phyloP scores from a whole-genome alignment of 2,113 vertebrate genomes.

The Nothoprocta pentlandii region DNA sequence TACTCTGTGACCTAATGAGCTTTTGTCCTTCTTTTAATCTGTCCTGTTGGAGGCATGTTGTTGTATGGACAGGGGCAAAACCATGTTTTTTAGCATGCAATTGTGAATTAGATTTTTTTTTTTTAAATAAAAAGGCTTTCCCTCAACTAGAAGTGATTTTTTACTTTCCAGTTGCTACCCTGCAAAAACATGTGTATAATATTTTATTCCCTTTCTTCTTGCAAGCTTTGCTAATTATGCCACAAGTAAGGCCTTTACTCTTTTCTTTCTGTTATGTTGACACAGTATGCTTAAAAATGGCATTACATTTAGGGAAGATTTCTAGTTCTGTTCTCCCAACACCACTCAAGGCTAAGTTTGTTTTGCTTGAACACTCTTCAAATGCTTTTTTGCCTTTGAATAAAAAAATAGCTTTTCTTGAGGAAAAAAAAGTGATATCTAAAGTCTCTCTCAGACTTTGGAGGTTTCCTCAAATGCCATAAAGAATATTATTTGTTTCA shows the following conservation, averaged over 20 bases:
- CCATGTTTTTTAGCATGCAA: not conserved
- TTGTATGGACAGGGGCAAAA: not conserved
- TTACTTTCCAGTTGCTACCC: not conserved
- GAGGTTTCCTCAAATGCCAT: not conserved
- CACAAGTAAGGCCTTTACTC: not conserved
- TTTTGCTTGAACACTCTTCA: slow-evolving; percentile 53
- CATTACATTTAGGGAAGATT: slow-evolving; percentile 17
- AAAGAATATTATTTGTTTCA: slow-evolving; percentile 33
- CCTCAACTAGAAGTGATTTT: not conserved
- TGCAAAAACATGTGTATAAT: not conserved
- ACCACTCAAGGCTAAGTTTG: slow-evolving; percentile 39
- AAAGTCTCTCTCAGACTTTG: slow-evolving; percentile 1
- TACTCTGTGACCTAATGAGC: not conserved
- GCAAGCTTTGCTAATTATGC: slow-evolving; percentile 24
- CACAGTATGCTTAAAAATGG: not conserved
- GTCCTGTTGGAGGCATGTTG: not conserved
- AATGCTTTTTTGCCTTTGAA: not conserved
- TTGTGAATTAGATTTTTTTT: not conserved
- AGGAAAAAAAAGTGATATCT: slow-evolving; percentile 20
- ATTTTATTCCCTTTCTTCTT: slow-evolving; percentile 32
- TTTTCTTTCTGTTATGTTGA: not conserved
- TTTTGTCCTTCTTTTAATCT: not conserved
- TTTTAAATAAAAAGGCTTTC: too few relatives aligned
- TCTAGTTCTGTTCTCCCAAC: slow-evolving; percentile 36
- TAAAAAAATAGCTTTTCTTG: not conserved